A percentile compares a stretch with the other conserved stretches of the same genome.
phyloP scores from a whole-genome alignment of 2,797 vertebrate genomes.

The Tragopan temminckii region DNA sequence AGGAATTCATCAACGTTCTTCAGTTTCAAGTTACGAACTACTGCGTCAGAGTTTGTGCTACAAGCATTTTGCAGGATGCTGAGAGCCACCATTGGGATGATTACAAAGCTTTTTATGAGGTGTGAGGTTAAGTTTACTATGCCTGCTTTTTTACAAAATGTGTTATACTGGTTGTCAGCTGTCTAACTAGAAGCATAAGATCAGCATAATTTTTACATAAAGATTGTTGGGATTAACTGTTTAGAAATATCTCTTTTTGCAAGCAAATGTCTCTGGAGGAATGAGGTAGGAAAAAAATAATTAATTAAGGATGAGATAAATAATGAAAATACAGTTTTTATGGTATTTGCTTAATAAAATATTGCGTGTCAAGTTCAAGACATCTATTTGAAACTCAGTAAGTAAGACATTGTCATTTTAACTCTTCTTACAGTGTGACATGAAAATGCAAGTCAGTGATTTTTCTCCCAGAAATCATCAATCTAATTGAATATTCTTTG shows the following conservation, averaged over 20 bases:
- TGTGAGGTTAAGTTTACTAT: slow-evolving; percentile 82
- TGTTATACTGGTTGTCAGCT: slow-evolving; percentile 72
- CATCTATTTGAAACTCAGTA: neutral
- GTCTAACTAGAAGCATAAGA: slow-evolving; percentile 81
- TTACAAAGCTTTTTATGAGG: slow-evolving; percentile 95
- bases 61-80: slow-evolving; percentile 93
- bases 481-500: neutral
- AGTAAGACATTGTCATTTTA: neutral
- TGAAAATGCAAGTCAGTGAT: neutral
- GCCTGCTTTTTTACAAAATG: slow-evolving; percentile 71
- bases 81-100: slow-evolving; percentile 96
- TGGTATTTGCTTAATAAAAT: slow-evolving; percentile 41
- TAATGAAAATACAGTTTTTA: slow-evolving; percentile 49
- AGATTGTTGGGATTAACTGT: slow-evolving; percentile 66
- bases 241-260: slow-evolving; percentile 58
- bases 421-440: neutral
- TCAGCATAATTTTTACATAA: slow-evolving; percentile 70
- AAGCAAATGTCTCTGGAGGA: slow-evolving; percentile 1
- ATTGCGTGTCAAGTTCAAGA: neutral
- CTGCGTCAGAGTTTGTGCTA: slow-evolving; percentile 90
- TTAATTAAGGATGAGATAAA: slow-evolving; percentile 3
- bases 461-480: neutral
- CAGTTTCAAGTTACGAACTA: slow-evolving; percentile 91
- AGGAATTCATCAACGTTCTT: slow-evolving; percentile 86
- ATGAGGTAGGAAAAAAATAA: neutral